Percentiles rank a stretch among this genome's conserved stretches.
phyloP scores from a whole-genome alignment of 2,888 invertebrate species.

The Theretra japonica region DNA sequence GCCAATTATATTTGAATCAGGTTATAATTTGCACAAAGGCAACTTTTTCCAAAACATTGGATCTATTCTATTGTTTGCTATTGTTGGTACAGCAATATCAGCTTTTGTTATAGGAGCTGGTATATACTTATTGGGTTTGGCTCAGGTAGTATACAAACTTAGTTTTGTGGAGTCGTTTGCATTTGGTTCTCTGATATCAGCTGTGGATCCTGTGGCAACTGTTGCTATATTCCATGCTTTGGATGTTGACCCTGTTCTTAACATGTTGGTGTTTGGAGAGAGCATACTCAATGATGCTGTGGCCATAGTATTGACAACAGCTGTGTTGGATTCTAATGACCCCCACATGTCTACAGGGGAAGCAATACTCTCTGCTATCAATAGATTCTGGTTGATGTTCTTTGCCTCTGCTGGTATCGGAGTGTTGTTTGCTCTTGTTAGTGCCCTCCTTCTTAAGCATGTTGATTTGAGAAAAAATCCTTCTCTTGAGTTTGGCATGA shows the following conservation, averaged over 20 bases:
- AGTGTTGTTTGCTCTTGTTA: slow-evolving; percentile 96
- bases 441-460: slow-evolving; percentile 96
- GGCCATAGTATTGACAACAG: slow-evolving; percentile 98
- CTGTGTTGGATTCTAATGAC: slow-evolving; percentile 89
- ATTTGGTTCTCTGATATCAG: slow-evolving; percentile 98
- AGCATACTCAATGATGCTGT: slow-evolving; percentile 99
- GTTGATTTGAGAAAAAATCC: slow-evolving; percentile 98
- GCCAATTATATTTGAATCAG: slow-evolving; percentile 99
- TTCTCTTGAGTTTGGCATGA: slow-evolving; percentile 98
- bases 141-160: slow-evolving; percentile 94
- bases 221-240: slow-evolving; percentile 99
- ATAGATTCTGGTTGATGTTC: slow-evolving; percentile 97
- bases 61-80: slow-evolving; percentile 99
- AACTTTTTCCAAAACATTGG: slow-evolving; percentile 99
- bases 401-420: slow-evolving; percentile 99
- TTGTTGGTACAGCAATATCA: slow-evolving; percentile 98
- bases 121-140: slow-evolving; percentile 96
- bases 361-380: slow-evolving; percentile 94
- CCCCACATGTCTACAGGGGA: slow-evolving; percentile 88
- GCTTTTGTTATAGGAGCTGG: slow-evolving; percentile 98
- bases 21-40: slow-evolving; percentile 99
- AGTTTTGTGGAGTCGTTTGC: slow-evolving; percentile 99
- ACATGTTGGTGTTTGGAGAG: slow-evolving; percentile 99
- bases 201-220: slow-evolving; percentile 99
- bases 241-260: slow-evolving; percentile 98